Base-by-base conservation (phyloP, 2,113 vertebrate species). In the Macrotus californicus region DNA sequence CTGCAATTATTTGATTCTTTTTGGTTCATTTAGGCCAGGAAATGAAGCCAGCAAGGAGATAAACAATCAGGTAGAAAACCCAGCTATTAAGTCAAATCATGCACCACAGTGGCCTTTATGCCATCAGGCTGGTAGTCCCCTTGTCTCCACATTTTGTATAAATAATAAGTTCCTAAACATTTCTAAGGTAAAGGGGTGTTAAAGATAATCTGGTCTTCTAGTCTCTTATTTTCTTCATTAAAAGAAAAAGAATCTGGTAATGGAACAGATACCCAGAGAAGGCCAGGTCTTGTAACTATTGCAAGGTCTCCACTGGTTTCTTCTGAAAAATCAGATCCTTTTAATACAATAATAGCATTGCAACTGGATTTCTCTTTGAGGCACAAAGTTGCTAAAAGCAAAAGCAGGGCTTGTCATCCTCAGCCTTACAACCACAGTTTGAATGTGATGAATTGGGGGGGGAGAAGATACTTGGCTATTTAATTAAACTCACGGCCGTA, bases 311-410 rank as follows among this genome's bases (percentile, higher is more conserved):
- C 31, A 52, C 48, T 18, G 2, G 22, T 73, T 87, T 75, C 59
- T 61, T 75, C n/a, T 94, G 76, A 87, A 91, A 92, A 89, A 22
- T 89, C 39, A 73, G 34, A 89, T 69, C n/a, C 41, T 77, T 50
- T 70, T 43, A 48, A 22, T 85, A 86, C 39, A 81, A 3, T 76
- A 36, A 50, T 76, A 76, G 54, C 16, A 2, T 83, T 67, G 39
- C 52, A 64, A n/a, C 34, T 95, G 26, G 48, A 89, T 77, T 84
- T 95, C 59, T 93, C n/a, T 77, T 94, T 75, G 50, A 91, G 36
- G 19, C 72, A 79, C 26, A 84, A 50, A 21, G 39, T 73, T 70
- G 21, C 85, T 94, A 66, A 94, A 92, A 87, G 41, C 70, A 91
- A 72, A 87, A 91, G 34, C 52, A 86, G 43, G 26, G 5, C 12